Base-by-base conservation (phyloP, 2,113 vertebrate genomes). In the Leuciscus idus region DNA sequence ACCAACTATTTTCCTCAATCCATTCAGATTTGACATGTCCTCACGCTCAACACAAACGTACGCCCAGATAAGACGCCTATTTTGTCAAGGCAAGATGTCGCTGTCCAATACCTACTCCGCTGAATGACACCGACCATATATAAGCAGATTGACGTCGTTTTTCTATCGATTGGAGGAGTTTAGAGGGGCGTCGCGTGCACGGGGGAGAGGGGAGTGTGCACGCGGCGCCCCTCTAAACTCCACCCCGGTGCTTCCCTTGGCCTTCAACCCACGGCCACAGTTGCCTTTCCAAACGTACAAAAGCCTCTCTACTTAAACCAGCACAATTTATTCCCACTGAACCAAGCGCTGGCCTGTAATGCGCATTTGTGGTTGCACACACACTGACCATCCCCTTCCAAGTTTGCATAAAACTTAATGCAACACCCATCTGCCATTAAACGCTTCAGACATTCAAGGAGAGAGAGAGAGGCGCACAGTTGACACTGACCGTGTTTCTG, bases 401-500 rank as follows among this genome's bases (percentile, higher is more conserved):
- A 19, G 55, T 12, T 1, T 59, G 48, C 59, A 73, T 55, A 23
- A 17, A 57, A 52, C 17, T 3, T 0, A 4, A 46, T 6, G 28
- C 70, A 19, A 70, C 66, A n/a, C 57, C n/a, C 70, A 66, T 43
- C 21, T 21, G 80, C 26, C 39, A 74, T 46, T 57, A 64, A 88
- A 50, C 36, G 72, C 73, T 46, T 70, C 57, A 88, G 81, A 10
- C 64, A 85, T 80, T 91, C 91, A 89, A 87, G 91, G 90, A 90
- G 75, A 77, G 73, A n/a, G 43, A 43, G 43, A 43, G 43, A 43
- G 92, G 90, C 26, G 26, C 57, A 52, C 91, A 89, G 74, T 86
- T 87, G 85, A 52, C 50, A 52, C 95, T 95, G 94, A 95, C 95
- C 95, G 93, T 93, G 82, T 93, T 91, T 93, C 91, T 92, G 89